Base-by-base conservation (phyloP, 2,888 invertebrate species). In the Ellobium chinense region DNA sequence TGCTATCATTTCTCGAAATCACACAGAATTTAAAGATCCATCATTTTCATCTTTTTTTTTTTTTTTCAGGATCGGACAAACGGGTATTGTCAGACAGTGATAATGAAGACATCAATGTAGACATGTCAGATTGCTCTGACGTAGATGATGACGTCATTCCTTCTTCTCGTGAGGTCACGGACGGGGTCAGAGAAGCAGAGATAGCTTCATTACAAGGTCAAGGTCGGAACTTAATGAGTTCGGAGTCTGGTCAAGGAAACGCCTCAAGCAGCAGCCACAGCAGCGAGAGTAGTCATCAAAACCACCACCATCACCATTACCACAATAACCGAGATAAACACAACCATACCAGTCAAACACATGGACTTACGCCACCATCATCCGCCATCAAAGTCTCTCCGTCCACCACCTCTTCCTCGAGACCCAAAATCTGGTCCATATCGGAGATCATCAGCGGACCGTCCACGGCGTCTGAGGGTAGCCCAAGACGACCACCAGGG, bases 371-470 rank as follows among this genome's bases (percentile, higher is more conserved):
- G 5, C 31, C 9, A n/a, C 21, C 69, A 3, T 21, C 21, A 4
- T 12, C 5, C 27, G 24, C 21, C 18, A 34, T 21, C 24, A 14
- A 5, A 24, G 2, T 7, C 7, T 56, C 58, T 36, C 72, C 72
- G 29, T 56, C 70, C 62, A 21, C 54, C 34, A 7, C 31, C 31
- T 24, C 63, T 14, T 56, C 18, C 24, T 12, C 24, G 46, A 75
- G 39, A 37, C 82, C 82, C 60, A 82, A 77, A 39, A 82, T 82
- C 60, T 82, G 82, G 82, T 82, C 82, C 37, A 80, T 82, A 21
- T 82, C 80, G 0, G 80, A 82, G 56, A 80, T 82, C 60, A 82
- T 82, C 68, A 72, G 63, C 31, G 29, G 34, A 4, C 31, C 81
- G 7, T 77, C 60, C 9, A 14, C 76, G 1, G 18, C 76, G 9